phyloP scores from a whole-genome alignment of 1,140 invertebrate genomes.

The Papilio aristodemus region DNA sequence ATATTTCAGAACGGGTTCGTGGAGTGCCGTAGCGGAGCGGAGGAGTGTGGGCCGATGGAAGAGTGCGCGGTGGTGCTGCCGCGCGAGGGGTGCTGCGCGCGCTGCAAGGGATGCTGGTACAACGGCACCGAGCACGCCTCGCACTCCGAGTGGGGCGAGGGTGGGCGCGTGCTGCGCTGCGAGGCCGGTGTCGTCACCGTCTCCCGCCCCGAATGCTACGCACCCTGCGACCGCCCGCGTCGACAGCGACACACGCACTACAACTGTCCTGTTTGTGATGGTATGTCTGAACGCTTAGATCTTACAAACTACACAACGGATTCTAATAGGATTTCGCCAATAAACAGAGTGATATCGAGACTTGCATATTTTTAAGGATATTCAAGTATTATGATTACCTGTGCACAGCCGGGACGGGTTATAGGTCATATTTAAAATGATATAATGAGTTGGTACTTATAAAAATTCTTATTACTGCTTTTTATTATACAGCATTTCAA shows the following conservation, averaged over 20 bases:
- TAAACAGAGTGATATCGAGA: too few species aligned
- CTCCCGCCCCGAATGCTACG: slow-evolving; percentile 88
- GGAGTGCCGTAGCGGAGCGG: slow-evolving; percentile 63
- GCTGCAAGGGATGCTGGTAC: slow-evolving; percentile 86
- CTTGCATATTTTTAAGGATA: too few species aligned
- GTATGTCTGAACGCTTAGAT: too few species aligned
- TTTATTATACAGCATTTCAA: too few species aligned
- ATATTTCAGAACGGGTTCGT: slow-evolving; percentile 73
- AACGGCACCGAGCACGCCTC: slow-evolving; percentile 86
- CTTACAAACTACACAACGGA: too few species aligned
- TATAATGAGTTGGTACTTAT: too few species aligned
- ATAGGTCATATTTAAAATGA: too few species aligned
- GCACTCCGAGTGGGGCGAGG: slow-evolving; percentile 89
- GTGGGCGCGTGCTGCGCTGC: slow-evolving; percentile 87
- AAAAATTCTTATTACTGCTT: too few species aligned
- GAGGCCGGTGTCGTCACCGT: slow-evolving; percentile 92
- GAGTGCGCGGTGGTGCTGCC: slow-evolving; percentile 73
- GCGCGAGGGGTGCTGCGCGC: slow-evolving; percentile 68
- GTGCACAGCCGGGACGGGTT: too few species aligned
- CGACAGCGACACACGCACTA: slow-evolving; percentile 84
- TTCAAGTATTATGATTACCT: too few species aligned
- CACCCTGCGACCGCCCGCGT: slow-evolving; percentile 86
- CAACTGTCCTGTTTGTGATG: slow-evolving; percentile 91
- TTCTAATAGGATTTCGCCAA: too few species aligned
- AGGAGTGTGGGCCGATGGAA: slow-evolving; percentile 68